phyloP scores from a whole-genome alignment of 1,140 invertebrate species.

The Tenebrio molitor region DNA sequence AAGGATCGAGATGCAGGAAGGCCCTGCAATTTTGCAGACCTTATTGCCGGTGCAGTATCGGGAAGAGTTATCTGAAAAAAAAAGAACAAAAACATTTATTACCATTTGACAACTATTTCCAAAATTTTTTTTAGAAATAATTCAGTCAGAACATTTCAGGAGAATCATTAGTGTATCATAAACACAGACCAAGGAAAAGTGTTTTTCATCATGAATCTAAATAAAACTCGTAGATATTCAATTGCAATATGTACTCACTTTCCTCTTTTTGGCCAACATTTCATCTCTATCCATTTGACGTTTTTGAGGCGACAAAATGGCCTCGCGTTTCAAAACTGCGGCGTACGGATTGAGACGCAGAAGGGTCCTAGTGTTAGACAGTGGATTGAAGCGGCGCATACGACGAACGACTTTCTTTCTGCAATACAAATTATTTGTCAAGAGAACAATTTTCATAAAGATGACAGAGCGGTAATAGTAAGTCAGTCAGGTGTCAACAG shows the following conservation, averaged over 20 bases:
- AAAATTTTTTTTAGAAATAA: too few relatives aligned
- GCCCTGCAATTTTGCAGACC: conserved; percentile 73
- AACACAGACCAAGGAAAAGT: conserved; percentile 59
- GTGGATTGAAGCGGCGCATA: conserved; percentile 92
- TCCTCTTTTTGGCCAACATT: conserved; percentile 76
- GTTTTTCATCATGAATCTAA: too few relatives aligned
- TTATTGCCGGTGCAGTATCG: conserved; percentile 67
- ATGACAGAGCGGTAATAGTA: conserved; percentile 5
- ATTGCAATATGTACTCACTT: too few relatives aligned
- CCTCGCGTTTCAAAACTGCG: conserved; percentile 85
- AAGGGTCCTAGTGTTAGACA: conserved; percentile 92
- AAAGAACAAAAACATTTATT: conserved; percentile 40
- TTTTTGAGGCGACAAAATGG: conserved; percentile 76
- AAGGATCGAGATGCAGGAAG: conserved; percentile 94
- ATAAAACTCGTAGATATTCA: too few relatives aligned
- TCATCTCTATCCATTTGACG: conserved; percentile 71
- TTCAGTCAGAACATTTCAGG: conserved; percentile 49
- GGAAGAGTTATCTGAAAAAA: conserved; percentile 70
- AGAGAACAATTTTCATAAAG: not conserved
- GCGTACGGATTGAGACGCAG: conserved; percentile 94
- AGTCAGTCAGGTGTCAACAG: conserved; percentile 66
- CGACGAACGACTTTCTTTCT: conserved; percentile 81
- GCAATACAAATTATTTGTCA: conserved; percentile 54
- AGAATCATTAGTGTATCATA: conserved; percentile 53
- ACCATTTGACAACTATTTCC: too few relatives aligned